These are phyloP conservation scores for Arrhamphus sclerolepis DNA, from an alignment of 2,797 vertebrate species.

Conservation along the genomic window DNA sequence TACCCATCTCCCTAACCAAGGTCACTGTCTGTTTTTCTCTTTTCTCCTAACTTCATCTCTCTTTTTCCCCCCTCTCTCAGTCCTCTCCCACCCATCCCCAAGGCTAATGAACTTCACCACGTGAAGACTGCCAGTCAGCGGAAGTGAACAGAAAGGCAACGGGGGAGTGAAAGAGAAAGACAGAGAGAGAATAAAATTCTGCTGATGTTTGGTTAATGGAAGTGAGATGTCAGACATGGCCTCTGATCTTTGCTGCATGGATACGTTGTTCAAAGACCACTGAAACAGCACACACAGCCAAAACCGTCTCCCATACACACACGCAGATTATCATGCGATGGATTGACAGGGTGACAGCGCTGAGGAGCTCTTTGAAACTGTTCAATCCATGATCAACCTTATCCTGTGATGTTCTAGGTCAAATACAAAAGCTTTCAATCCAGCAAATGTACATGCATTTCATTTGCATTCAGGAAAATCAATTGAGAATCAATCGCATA, in stretches of 20 bases:
- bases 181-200: conserved; percentile 79
- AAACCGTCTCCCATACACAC: conserved; percentile 47
- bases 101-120: conserved; percentile 79
- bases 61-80: conserved; percentile 57
- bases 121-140: conserved; percentile 84
- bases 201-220: conserved; percentile 82
- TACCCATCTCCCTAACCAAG: conserved; percentile 82
- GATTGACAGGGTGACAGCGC: conserved; percentile 78
- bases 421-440: conserved; percentile 70
- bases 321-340: conserved; percentile 67
- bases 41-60: conserved; percentile 72
- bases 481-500: conserved; percentile 78
- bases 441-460: conserved; percentile 70
- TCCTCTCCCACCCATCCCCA: conserved; percentile 72
- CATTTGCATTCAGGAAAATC: conserved; percentile 78
- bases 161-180: conserved; percentile 48
- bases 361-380: conserved; percentile 70
- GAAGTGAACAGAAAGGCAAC: conserved; percentile 65
- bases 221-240: conserved; percentile 82
- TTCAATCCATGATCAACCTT: conserved; percentile 61
- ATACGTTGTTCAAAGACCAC: conserved; percentile 81
- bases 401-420: conserved; percentile 68
- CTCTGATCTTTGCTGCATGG: conserved; percentile 82
- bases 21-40: conserved; percentile 81
- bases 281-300: conserved; percentile 80